Conservation (phyloP, 2,113 vertebrate species). For the Oncorhynchus masou region DNA sequence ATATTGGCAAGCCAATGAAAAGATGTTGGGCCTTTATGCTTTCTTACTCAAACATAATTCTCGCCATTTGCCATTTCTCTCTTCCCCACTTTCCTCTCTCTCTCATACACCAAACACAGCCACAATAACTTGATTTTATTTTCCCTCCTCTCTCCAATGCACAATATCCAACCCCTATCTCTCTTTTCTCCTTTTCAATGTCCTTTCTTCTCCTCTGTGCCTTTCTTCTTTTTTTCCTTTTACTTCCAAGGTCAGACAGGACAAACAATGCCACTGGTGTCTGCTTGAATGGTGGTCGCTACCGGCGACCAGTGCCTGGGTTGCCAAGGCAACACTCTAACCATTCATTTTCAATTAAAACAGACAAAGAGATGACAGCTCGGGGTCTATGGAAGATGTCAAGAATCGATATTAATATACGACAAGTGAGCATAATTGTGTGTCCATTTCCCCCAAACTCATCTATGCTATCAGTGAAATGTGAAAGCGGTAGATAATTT, state of each 20-base stretch:
- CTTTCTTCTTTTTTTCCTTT: constrained; percentile 67
- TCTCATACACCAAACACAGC: constrained; percentile 41
- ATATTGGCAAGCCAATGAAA: constrained; percentile 60
- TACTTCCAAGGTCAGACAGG: constrained; percentile 98
- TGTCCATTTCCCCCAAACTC: constrained; percentile 83
- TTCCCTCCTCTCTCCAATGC: constrained; percentile 63
- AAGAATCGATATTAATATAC: constrained; percentile 99
- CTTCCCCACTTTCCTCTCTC: constrained; percentile 11
- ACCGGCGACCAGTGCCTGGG: constrained; percentile 88
- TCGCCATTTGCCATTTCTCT: constrained; percentile 67
- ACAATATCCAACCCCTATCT: constrained; percentile 75
- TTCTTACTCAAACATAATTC: constrained; percentile 70
- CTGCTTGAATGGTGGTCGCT: constrained; percentile 87
- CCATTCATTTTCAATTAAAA: constrained; percentile 99
- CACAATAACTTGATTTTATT: constrained; percentile 70
- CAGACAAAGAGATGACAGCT: constrained; percentile 99
- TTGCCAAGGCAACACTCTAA: constrained; percentile 98
- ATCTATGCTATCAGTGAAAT: constrained; percentile 79
- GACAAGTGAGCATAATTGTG: constrained; percentile 99
- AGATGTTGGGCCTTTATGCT: constrained; percentile 62
- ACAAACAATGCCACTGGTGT: constrained; percentile 97
- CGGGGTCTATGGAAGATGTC: constrained; percentile 99
- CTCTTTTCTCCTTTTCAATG: constrained; percentile 70
- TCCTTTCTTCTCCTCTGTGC: constrained; percentile 62
- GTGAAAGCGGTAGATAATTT: constrained; percentile 76